phyloP scores from a whole-genome alignment of 1,140 invertebrate species.

The Pectinophora gossypiella region DNA sequence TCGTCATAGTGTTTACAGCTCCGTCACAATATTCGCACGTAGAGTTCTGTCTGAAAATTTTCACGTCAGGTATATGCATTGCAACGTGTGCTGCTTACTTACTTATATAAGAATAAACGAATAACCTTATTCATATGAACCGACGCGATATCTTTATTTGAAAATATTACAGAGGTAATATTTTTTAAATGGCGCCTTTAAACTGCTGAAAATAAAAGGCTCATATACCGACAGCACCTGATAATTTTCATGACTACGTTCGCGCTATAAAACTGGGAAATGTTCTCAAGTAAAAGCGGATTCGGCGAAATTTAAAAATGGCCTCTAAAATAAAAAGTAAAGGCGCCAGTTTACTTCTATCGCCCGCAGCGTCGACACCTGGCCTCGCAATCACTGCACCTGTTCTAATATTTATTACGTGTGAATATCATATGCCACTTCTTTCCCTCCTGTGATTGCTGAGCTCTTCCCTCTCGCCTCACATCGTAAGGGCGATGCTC shows the following conservation, averaged over 20 bases:
- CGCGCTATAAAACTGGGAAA: background rate
- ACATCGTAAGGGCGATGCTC: conserved; percentile 8
- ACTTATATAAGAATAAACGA: too few species aligned
- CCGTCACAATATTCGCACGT: background rate
- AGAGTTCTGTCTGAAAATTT: too few species aligned
- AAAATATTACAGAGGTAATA: too few species aligned
- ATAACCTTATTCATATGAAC: too few species aligned
- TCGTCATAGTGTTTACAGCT: background rate
- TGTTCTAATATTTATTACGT: conserved; percentile 72
- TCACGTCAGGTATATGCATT: too few species aligned
- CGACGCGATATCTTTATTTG: too few species aligned
- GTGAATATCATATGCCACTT: conserved; percentile 67
- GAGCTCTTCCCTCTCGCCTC: conserved; percentile 25
- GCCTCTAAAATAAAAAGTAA: conserved; percentile 21
- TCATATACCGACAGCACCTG: background rate
- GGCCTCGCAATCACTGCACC: conserved; percentile 64
- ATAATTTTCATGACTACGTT: background rate
- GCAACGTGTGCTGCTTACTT: too few species aligned
- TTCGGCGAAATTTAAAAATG: conserved; percentile 22
- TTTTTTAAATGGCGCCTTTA: background rate
- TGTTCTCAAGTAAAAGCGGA: conserved; percentile 17
- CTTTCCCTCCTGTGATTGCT: conserved; percentile 46
- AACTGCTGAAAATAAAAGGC: background rate
- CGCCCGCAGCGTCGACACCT: conserved; percentile 27
- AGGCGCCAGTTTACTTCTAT: conserved; percentile 19